Base-by-base conservation (phyloP, 2,113 vertebrate species). In the Dasyurus viverrinus region DNA sequence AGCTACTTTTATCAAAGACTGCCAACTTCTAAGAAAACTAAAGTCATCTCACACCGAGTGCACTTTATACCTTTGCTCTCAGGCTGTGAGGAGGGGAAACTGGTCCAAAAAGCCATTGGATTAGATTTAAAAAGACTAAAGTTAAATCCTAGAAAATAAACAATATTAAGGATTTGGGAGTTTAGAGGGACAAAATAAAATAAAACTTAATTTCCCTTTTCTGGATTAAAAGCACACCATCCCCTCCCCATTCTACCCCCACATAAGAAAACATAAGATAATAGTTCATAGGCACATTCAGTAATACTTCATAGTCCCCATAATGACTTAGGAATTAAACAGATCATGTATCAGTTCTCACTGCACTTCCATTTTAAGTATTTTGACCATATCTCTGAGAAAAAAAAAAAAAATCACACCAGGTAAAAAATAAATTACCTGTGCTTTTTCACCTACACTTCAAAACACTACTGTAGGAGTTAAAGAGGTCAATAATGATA, bases 111-210 rank as follows among this genome's bases (percentile, higher is more conserved):
- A 97, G 99, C 99, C 99, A 99, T 99, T 98, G 99, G 99, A 98
- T 99, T 99, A 99, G 99, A 99, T 99, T 99, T 99, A 99, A 99
- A 99, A 99, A 99, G 99, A 98, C 98, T 99, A 99, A 99, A 99
- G 99, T 99, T 99, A 99, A 99, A 99, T 97, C 99, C 99, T 99
- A 99, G 98, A 99, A 99, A 99, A 99, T 98, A 99, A 99, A 98
- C 97, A 96, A 92, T 96, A 98, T 95, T 98, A 10, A 92, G 91
- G 94, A 97, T 94, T 90, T 98, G 36, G 95, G 94, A 91, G 97
- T 97, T 95, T 90, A 93, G 27, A 96, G 91, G 52, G 94, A 54
- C 50, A 95, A 95, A 93, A 93, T 92, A 46, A 98, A 50, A 91
- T 92, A 46, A 98, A 50, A 91, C 11, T 93, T 94, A 46, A 95